A percentile compares a stretch with the other conserved stretches of the same genome.
Conservation (phyloP, 1,140 invertebrate species). For the Leucophenga varia region DNA sequence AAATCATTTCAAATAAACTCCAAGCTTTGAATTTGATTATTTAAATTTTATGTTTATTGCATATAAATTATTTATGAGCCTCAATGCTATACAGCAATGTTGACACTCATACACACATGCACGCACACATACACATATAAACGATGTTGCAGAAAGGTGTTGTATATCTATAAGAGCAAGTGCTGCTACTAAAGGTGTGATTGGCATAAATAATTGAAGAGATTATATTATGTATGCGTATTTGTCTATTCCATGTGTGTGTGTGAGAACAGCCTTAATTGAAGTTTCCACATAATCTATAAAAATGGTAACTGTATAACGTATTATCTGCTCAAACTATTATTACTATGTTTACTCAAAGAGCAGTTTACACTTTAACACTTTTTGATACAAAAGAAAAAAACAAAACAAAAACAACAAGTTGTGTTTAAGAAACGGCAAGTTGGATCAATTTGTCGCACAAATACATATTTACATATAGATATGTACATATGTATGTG, state of each 20-base stretch:
- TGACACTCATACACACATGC: too few species aligned
- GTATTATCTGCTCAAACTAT: constrained; percentile 33
- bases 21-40: constrained; percentile 41
- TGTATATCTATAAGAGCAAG: too few species aligned
- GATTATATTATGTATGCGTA: too few species aligned
- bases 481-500: constrained; percentile 20
- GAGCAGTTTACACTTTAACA: too few species aligned
- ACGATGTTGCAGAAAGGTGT: too few species aligned
- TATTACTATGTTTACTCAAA: constrained; percentile 3
- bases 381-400: too few species aligned
- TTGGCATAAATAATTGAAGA: constrained; percentile 1
- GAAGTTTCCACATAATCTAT: constrained; percentile 24
- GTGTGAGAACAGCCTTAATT: constrained; percentile 28
- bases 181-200: neutral
- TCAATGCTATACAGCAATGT: too few species aligned
- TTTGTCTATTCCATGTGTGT: too few species aligned
- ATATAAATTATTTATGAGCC: constrained; percentile 45
- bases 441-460: too few species aligned
- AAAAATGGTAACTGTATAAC: constrained; percentile 2
- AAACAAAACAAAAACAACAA: too few species aligned
- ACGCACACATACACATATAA: neutral
- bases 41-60: constrained; percentile 44
- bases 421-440: too few species aligned
- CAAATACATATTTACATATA: constrained; percentile 11
- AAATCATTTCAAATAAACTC: too few species aligned